Evolutionary conservation across 2,113 vertebrate genomes (phyloP).

Genomic region (Mesitornis unicolor): DNA sequence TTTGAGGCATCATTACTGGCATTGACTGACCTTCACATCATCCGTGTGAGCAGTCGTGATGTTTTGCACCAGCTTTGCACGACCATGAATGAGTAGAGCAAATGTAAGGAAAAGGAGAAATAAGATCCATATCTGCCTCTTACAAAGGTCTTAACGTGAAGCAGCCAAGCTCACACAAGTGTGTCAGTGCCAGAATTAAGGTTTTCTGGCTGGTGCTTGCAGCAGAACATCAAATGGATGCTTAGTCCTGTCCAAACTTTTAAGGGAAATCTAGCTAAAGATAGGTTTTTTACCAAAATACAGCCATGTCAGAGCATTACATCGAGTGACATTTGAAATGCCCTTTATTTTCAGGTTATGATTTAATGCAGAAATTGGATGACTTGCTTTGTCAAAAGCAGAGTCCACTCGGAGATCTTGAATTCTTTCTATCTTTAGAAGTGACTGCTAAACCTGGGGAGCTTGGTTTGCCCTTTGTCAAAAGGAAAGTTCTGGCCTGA

Average conservation of each 20-base stretch:
- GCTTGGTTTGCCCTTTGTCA: background rate
- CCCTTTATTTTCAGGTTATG: conserved; percentile 24
- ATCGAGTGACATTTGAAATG: conserved; percentile 27
- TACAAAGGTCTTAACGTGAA: background rate
- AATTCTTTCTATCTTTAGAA: background rate
- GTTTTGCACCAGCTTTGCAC: background rate
- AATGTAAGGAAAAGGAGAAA: background rate
- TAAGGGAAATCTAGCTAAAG: background rate
- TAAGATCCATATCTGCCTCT: background rate
- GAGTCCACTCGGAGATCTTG: background rate
- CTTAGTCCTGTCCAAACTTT: background rate
- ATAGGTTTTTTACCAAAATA: background rate
- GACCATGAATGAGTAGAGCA: background rate
- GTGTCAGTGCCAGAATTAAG: background rate
- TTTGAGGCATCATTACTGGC: background rate
- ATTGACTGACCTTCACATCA: background rate
- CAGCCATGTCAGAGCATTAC: background rate
- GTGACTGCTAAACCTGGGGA: background rate
- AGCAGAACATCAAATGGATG: background rate
- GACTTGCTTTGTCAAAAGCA: background rate
- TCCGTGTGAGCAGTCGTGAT: fast-evolving
- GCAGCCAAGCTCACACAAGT: background rate
- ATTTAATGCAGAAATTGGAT: background rate
- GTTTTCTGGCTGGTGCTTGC: background rate
- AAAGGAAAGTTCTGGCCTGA: background rate